Evolutionary conservation across 2,113 vertebrate genomes (phyloP).

Genomic region (Pao palembangensis): DNA sequence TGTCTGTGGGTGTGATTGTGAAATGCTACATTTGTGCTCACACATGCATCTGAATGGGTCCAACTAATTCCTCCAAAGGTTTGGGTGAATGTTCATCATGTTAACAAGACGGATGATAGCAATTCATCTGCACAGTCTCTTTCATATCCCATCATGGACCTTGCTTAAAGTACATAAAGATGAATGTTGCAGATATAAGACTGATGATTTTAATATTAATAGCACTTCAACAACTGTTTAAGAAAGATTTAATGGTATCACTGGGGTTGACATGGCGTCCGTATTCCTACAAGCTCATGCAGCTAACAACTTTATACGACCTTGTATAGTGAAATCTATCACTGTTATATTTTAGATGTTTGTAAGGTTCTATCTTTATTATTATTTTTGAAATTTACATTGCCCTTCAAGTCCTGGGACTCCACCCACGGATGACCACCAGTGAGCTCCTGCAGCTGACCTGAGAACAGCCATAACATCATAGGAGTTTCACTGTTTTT

Average conservation of each 20-base stretch:
- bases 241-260: no score
- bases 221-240: no score
- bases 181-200: not conserved
- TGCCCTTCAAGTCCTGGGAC: no score
- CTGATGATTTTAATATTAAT: not conserved
- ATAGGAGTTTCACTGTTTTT: no score
- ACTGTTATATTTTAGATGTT: no score
- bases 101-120: slow-evolving; percentile 20
- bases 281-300: no score
- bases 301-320: no score
- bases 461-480: no score
- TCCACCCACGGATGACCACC: not conserved
- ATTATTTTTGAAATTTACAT: no score
- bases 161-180: not conserved
- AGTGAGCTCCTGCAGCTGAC: not conserved
- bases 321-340: no score
- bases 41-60: slow-evolving; percentile 3
- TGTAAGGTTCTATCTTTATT: no score
- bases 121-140: not conserved
- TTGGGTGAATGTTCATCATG: slow-evolving; percentile 18
- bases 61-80: slow-evolving; percentile 10
- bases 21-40: not conserved
- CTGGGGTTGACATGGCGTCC: no score
- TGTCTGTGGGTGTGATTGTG: slow-evolving; percentile 7
- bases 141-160: slow-evolving; percentile 1